Evolutionary conservation across 2,888 invertebrate genomes (phyloP).

Genomic region (Plusia festucae): DNA sequence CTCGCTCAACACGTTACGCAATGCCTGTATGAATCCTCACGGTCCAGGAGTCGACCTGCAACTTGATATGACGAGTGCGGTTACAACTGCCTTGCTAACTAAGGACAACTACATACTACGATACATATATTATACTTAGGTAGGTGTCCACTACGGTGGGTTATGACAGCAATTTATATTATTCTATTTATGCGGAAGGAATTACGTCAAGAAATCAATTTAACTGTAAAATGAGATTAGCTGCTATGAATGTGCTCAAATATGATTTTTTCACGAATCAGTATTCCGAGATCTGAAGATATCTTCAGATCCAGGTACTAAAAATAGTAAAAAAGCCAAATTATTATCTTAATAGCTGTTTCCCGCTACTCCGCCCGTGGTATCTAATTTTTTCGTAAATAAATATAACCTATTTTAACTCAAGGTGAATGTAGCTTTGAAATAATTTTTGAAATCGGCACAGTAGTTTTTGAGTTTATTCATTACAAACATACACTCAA

Average conservation of each 20-base stretch:
- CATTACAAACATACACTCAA: no score
- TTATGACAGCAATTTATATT: neutral
- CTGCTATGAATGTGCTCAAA: no score
- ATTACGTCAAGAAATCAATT: no score
- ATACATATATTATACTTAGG: slow-evolving; percentile 4
- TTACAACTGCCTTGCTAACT: slow-evolving; percentile 60
- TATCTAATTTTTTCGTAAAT: no score
- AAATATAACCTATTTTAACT: no score
- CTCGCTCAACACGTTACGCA: slow-evolving; percentile 27
- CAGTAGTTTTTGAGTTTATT: no score
- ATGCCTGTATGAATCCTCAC: slow-evolving; percentile 48
- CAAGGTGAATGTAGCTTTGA: no score
- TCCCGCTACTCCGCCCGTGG: no score
- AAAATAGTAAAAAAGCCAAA: neutral
- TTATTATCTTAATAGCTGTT: neutral
- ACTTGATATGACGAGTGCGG: slow-evolving; percentile 59
- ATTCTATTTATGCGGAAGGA: neutral
- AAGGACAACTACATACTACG: slow-evolving; percentile 31
- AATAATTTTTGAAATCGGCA: no score
- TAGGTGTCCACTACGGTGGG: neutral
- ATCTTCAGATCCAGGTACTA: neutral
- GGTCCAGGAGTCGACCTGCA: slow-evolving; percentile 52
- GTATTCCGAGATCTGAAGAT: neutral
- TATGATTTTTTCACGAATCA: neutral
- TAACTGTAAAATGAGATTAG: no score